Base-by-base conservation (phyloP, 2,888 invertebrate species). In the Zaprionus lineosus region DNA sequence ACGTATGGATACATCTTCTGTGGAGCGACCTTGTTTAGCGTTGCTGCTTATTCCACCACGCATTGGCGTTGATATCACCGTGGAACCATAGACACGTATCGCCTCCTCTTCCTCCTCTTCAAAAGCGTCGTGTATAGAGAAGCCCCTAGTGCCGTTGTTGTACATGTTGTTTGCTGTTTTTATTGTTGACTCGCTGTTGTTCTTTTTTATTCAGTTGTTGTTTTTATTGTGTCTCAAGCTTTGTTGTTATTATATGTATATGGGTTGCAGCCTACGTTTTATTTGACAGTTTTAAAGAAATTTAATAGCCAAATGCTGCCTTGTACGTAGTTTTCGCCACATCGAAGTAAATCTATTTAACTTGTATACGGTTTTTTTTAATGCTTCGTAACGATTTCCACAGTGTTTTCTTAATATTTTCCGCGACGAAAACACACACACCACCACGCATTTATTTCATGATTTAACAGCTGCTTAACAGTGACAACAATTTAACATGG, bases 21-120 rank as follows among this genome's bases (percentile, higher is more conserved):
- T 90, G 60, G 91, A 91, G 76, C 91, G 89, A 68, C 91, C 91
- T 86, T 92, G 84, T 82, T 84, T 84, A 34, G 70, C 43, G 18
- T 61, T 56, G 39, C 78, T 91, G 43, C 91, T 56, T 29, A 61
- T 57, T 40, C 74, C 91, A 47, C 92, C 91, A 72, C 92, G 91
- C 84, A 94, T 91, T 81, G 94, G 94, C 67, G 94, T 93, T 81
- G 94, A 92, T 88, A 94, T 93, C 66, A 93, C 93, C 40, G 94
- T 94, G 43, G 95, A 93, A 40, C 95, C 95, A 89, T 96, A 96
- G 37, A 95, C 94, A 87, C 94, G 93, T 81, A 96, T 93, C 50
- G 94, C 94, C 88, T 95, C 95, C 86, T 95, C 95, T 37, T 95
- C 95, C 88, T 96, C 95, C 87, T 95, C 95, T 87, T 95, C 95